A percentile compares a stretch with the other conserved stretches of the same genome.
These are phyloP conservation scores for Odontamblyopus rebecca DNA, from an alignment of 2,797 vertebrate species.

Conservation along the genomic window DNA sequence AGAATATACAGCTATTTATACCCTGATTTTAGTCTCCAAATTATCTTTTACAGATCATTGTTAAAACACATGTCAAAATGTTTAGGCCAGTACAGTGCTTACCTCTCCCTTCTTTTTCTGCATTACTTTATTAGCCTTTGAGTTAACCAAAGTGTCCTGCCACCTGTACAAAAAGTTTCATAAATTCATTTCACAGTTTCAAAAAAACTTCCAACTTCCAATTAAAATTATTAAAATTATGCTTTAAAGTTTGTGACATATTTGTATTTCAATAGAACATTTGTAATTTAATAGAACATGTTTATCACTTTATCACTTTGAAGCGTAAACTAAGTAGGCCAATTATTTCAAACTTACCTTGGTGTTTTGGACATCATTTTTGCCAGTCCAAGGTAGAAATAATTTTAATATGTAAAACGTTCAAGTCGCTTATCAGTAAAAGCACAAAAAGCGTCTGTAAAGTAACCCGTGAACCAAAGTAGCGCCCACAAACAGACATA, in stretches of 20 bases:
- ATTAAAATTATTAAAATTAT: not conserved
- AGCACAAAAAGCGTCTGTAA: too few species aligned
- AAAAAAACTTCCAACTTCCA: too few species aligned
- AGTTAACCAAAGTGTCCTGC: slow-evolving; percentile 38
- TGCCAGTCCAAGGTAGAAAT: not conserved
- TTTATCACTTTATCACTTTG: not conserved
- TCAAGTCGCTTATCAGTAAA: not conserved
- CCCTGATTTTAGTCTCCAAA: not conserved
- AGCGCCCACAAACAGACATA: slow-evolving; percentile 5
- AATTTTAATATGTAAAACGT: not conserved
- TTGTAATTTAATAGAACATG: not conserved
- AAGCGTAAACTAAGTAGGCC: not conserved
- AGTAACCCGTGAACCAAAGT: slow-evolving; percentile 21
- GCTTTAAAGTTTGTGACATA: not conserved
- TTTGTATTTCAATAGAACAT: not conserved
- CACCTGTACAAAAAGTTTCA: slow-evolving; percentile 33
- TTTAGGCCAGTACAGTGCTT: not conserved
- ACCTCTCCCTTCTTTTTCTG: slow-evolving; percentile 55
- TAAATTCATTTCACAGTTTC: not conserved
- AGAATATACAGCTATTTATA: not conserved
- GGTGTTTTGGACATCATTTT: slow-evolving; percentile 60
- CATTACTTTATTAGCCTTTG: slow-evolving; percentile 42
- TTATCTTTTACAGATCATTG: not conserved
- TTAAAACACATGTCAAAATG: not conserved
- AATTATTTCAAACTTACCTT: slow-evolving; percentile 48